Evolutionary conservation across 2,888 invertebrate genomes (phyloP).

Genomic region (Chrysodeixis includens): DNA sequence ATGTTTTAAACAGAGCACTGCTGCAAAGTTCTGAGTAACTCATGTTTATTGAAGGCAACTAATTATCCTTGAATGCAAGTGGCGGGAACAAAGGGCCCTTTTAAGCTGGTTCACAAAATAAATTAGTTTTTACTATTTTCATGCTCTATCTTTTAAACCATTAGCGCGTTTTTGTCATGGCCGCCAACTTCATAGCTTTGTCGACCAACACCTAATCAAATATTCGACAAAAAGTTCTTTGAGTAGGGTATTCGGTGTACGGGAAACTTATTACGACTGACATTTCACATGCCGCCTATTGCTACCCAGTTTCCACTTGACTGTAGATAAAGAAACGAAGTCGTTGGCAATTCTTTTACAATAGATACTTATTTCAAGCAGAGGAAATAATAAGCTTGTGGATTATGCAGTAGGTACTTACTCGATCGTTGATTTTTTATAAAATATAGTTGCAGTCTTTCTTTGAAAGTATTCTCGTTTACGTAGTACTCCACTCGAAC

Average conservation of each 20-base stretch:
- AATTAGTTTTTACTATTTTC: not conserved
- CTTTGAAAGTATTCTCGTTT: constrained; percentile 99
- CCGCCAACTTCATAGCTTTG: not conserved
- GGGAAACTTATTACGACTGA: constrained; percentile 5
- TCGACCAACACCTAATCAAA: constrained; percentile 2
- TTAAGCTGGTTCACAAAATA: no score
- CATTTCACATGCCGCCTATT: constrained; percentile 11
- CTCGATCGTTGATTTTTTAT: constrained; percentile 99
- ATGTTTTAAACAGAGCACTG: no score
- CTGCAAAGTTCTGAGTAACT: no score
- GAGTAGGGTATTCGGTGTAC: constrained; percentile 8
- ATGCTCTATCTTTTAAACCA: not conserved
- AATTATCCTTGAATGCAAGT: no score
- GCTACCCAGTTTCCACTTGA: not conserved
- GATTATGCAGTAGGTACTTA: constrained; percentile 94
- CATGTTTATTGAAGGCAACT: no score
- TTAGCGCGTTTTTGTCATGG: not conserved
- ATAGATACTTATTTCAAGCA: no score
- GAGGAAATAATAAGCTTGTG: not conserved
- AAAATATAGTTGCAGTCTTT: constrained; percentile 99
- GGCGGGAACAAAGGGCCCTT: not conserved
- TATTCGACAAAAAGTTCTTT: not conserved
- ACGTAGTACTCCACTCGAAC: constrained; percentile 99
- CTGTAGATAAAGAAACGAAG: not conserved
- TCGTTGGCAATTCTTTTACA: not conserved